phyloP scores from a whole-genome alignment of 1,140 invertebrate genomes.

The Lanistes nyassanus region DNA sequence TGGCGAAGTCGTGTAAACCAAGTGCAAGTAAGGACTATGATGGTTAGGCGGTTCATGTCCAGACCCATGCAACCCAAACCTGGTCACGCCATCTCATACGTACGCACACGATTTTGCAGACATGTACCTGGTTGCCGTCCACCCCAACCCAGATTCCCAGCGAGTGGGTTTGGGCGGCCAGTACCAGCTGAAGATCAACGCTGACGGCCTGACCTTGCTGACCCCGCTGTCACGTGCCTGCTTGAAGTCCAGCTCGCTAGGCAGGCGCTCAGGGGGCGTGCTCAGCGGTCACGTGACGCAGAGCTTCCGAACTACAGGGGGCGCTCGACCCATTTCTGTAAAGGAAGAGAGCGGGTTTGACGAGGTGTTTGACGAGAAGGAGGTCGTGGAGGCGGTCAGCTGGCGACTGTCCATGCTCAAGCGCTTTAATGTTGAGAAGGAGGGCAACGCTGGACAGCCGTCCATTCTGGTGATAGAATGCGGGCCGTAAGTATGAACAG shows the following conservation, averaged over 20 bases:
- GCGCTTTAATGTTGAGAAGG: constrained; percentile 40
- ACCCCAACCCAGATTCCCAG: constrained; percentile 35
- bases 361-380: constrained; percentile 10
- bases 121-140: constrained; percentile 25
- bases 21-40: too few relatives aligned
- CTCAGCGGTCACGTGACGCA: too few relatives aligned
- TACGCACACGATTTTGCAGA: constrained; percentile 36
- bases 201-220: constrained; percentile 9
- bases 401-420: constrained; percentile 44
- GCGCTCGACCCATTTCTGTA: too few relatives aligned
- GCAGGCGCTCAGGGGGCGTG: too few relatives aligned
- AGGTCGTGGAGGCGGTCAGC: constrained; percentile 30
- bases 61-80: too few relatives aligned
- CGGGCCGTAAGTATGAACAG: constrained; percentile 44
- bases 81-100: too few relatives aligned
- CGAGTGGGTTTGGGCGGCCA: constrained; percentile 30
- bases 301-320: too few relatives aligned
- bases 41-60: too few relatives aligned
- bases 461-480: constrained; percentile 40
- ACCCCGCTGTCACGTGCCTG: neutral
- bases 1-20: too few relatives aligned
- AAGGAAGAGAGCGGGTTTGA: neutral
- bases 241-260: too few relatives aligned
- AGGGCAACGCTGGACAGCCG: constrained; percentile 26
- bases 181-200: constrained; percentile 30